Percentiles rank a stretch among this genome's conserved stretches.
These are phyloP conservation scores for Helicoverpa zea DNA, from an alignment of 1,140 invertebrate genomes.

Conservation along the genomic window DNA sequence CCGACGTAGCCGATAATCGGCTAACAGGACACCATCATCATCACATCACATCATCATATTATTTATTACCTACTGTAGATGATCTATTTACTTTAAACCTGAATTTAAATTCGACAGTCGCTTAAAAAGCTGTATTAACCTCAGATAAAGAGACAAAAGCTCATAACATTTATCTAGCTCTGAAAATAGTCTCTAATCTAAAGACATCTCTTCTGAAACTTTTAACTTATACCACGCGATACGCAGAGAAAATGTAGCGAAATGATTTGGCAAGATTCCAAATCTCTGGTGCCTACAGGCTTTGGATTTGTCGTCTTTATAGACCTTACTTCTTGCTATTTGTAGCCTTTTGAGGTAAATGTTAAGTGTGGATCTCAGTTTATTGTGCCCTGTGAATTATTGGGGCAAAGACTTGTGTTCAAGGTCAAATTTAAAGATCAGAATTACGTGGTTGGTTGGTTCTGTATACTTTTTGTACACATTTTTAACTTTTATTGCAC, in stretches of 20 bases:
- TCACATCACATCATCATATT: too few species aligned
- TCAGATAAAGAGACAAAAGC: too few species aligned
- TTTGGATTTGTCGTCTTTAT: conserved; percentile 52
- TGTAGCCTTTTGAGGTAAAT: conserved; percentile 29
- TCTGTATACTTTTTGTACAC: too few species aligned
- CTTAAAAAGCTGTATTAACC: too few species aligned
- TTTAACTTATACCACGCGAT: conserved; percentile 37
- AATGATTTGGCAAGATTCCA: conserved; percentile 57
- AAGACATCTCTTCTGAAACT: not conserved
- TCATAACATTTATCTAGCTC: not conserved
- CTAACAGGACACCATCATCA: too few species aligned
- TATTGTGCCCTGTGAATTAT: conserved; percentile 6
- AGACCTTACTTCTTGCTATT: conserved; percentile 33
- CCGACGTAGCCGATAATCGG: too few species aligned
- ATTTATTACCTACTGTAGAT: too few species aligned
- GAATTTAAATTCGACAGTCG: too few species aligned
- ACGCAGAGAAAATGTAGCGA: conserved; percentile 53
- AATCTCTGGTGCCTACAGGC: conserved; percentile 47
- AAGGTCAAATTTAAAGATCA: not conserved
- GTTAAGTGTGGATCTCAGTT: conserved; percentile 22
- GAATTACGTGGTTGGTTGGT: too few species aligned
- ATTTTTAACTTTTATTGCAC: too few species aligned
- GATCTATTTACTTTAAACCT: too few species aligned
- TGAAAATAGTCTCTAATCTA: not conserved
- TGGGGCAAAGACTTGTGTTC: not conserved